phyloP scores from a whole-genome alignment of 2,797 vertebrate species.

The Cyclopterus lumpus region DNA sequence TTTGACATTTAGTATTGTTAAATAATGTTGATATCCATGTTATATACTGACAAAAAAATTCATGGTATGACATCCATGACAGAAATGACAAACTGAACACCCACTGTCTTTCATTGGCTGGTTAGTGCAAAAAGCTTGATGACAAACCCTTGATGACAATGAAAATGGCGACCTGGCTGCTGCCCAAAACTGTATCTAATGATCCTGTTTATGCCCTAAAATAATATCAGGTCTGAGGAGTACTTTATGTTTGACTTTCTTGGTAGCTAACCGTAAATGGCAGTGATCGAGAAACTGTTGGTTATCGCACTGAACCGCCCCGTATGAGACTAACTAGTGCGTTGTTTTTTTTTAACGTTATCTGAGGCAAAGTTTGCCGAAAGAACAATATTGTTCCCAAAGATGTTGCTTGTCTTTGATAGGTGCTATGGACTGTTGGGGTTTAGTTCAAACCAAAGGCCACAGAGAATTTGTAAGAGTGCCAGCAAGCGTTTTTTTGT shows the following conservation, averaged over 20 bases:
- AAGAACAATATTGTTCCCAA: constrained; percentile 26
- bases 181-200: neutral
- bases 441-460: constrained; percentile 70
- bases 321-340: neutral
- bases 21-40: constrained; percentile 53
- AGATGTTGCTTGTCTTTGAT: constrained; percentile 34
- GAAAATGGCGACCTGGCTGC: constrained; percentile 4
- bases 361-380: constrained; percentile 1
- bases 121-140: constrained; percentile 35
- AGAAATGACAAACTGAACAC: constrained; percentile 24
- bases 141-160: constrained; percentile 40
- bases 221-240: neutral
- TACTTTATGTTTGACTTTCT: neutral
- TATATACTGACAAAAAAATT: constrained; percentile 65
- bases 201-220: neutral
- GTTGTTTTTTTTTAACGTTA: neutral
- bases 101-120: constrained; percentile 38
- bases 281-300: constrained; percentile 12
- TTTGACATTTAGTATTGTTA: constrained; percentile 67
- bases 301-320: neutral
- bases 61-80: constrained; percentile 42
- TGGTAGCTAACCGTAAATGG: neutral
- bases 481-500: constrained; percentile 1
- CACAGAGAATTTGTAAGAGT: constrained; percentile 29
- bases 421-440: constrained; percentile 22